Evolutionary conservation across 2,113 vertebrate species (phyloP).

Genomic region (Cinclus cinclus): DNA sequence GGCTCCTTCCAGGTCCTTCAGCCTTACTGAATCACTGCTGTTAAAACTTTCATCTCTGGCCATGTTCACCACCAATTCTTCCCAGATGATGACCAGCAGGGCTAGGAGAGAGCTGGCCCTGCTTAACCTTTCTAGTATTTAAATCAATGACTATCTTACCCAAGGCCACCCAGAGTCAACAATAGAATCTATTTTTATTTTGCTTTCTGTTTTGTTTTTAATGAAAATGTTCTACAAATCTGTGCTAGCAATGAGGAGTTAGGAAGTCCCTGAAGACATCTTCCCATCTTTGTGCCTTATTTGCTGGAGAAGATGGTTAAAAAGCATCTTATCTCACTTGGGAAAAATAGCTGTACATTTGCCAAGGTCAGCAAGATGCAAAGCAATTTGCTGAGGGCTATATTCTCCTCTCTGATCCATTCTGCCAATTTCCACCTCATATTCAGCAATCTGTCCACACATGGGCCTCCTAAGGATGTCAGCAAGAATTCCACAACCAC

Average conservation of each 20-base stretch:
- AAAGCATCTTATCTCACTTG: constrained; percentile 25
- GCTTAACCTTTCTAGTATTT: background rate
- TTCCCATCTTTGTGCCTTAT: constrained; percentile 15
- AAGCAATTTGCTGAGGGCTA: constrained; percentile 36
- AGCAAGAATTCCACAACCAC: constrained; percentile 49
- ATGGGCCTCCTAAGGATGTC: constrained; percentile 41
- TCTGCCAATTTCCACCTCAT: constrained; percentile 44
- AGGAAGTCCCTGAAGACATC: background rate
- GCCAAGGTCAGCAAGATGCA: constrained; percentile 53
- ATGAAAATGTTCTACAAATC: background rate
- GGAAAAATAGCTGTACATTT: background rate
- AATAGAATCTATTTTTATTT: background rate
- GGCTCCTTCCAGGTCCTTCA: background rate
- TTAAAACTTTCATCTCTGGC: background rate
- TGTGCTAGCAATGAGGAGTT: background rate
- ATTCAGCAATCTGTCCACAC: constrained; percentile 41
- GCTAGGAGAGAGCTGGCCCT: background rate
- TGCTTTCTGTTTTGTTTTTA: background rate
- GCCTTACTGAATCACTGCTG: background rate
- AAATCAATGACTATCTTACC: background rate
- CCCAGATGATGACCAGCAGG: background rate
- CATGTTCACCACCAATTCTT: background rate
- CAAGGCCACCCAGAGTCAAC: background rate
- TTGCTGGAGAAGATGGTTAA: constrained; percentile 9
- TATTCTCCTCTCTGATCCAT: constrained; percentile 45